phyloP scores from a whole-genome alignment of 2,797 vertebrate species.

The Hemitrygon akajei region DNA sequence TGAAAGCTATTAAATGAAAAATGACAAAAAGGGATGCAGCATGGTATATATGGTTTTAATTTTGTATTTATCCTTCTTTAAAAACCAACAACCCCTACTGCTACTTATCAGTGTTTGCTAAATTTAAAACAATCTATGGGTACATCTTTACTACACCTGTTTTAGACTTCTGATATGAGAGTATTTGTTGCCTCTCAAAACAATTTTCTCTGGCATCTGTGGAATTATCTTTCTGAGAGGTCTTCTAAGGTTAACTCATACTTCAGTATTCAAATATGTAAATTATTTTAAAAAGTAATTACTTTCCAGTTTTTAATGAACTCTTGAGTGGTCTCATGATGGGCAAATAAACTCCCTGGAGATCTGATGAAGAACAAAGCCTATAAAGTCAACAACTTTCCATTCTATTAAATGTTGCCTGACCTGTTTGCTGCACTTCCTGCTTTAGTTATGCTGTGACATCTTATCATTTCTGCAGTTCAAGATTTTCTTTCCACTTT shows the following conservation, averaged over 20 bases:
- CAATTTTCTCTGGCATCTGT: not conserved
- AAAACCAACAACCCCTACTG: not conserved
- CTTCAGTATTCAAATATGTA: not conserved
- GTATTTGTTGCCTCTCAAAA: not conserved
- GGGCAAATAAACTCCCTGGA: not conserved
- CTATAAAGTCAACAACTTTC: not conserved
- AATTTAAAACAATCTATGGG: not conserved
- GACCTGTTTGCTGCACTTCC: not conserved
- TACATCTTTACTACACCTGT: not conserved
- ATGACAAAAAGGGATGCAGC: not conserved
- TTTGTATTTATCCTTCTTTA: not conserved
- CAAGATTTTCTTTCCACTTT: not conserved
- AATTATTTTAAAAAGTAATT: not conserved
- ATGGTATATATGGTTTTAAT: not conserved
- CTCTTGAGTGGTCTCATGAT: not conserved
- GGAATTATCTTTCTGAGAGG: not conserved
- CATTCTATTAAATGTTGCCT: not conserved
- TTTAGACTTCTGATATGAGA: not conserved
- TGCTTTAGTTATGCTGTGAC: not conserved
- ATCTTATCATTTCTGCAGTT: not conserved
- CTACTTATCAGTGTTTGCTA: not conserved
- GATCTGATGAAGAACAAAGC: not conserved
- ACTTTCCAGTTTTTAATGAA: not conserved
- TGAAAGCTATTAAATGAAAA: not conserved
- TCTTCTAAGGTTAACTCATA: not conserved